Base-by-base conservation (phyloP, 2,888 invertebrate species). In the Drosophila longiperda region DNA sequence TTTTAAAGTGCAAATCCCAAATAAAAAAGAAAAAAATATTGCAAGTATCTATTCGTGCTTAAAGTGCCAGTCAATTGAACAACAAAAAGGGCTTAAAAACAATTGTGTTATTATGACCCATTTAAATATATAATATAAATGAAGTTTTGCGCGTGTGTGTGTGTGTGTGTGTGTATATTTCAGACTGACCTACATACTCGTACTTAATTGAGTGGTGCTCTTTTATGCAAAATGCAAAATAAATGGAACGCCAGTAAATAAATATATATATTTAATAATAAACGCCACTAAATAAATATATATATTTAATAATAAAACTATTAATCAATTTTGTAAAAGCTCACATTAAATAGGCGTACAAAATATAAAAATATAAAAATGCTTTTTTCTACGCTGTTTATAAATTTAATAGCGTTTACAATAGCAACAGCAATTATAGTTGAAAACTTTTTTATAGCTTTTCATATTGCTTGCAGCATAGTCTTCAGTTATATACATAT, bases 381-480 rank as follows among this genome's bases (percentile, higher is more conserved):
- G 34, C 50, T 66, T 42, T 76, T 74, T 73, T n/a, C 38, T 68
- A 59, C 52, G 60, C 82, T 84, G 80, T 85, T 89, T 77, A 87
- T 80, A 76, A 65, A 82, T 82, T 82, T 74, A 89, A 87, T 84
- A 69, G 72, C 73, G 69, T 70, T 82, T 57, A 74, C 73, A 75
- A 71, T 82, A 73, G 71, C 74, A 82, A 80, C 67, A 33, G 87
- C 87, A 85, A 89, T 89, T 89, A 87, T 87, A 82, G 78, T 84
- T 89, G 59, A 66, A 78, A 89, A 89, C 70, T 84, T 87, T 84
- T 89, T 86, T 73, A 67, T 58, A 66, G 66, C 76, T 72, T 69
- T 77, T 71, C 57, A 60, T 60, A 65, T 61, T 4, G 34, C 61
- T 66, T 67, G 42, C 11, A 45, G 55, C 45, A 38, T 52, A 55